Base-by-base conservation (phyloP, 2,888 invertebrate species). In the Steinernema scapterisci region DNA sequence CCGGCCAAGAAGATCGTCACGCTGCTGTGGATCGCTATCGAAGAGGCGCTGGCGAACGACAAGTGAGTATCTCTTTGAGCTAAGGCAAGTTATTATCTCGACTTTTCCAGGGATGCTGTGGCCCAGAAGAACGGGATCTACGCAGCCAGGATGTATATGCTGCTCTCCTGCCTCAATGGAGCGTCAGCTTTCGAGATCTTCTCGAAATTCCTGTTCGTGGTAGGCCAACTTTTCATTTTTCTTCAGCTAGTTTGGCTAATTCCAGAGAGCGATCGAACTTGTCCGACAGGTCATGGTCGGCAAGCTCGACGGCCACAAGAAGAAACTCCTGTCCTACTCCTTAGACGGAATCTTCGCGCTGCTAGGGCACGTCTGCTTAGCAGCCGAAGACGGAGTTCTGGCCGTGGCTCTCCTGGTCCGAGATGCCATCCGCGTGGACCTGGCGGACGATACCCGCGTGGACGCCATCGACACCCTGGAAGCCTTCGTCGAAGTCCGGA, bases 181-280 rank as follows among this genome's bases (percentile, higher is more conserved):
- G 63, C 63, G 16, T 27, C 23, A 3, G 63, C 63, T 2, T 63
- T 63, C 31, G 63, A 63, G 31, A 31, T 63, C 27, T 63, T 63
- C n/a, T 27, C 9, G 11, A 25, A 27, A 9, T 63, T 63, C 31
- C 25, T 63, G 63, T 63, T 27, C n/a, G 7, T 63, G 52, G 52
- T 52, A 52, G 2, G 52, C 2, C 3, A 11, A 11, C 19, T 11
- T 2, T 7, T n/a, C n/a, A 19, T 23, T 19, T 5, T 9, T 52
- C 1, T 1, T 23, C 11, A 52, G 2, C 23, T 19, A 21, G 7
- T 9, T 52, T 11, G 7, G 6, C 38, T 9, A 38, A 38, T 38
- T 38, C 38, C 38, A 38, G 31, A 27, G 31, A 31, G 2, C 38
- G 11, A 13, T 63, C 9, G 63, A 63, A 63, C 63, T 31, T 2